Evolutionary conservation across 2,797 vertebrate genomes (phyloP).

Genomic region (Mallotus villosus): DNA sequence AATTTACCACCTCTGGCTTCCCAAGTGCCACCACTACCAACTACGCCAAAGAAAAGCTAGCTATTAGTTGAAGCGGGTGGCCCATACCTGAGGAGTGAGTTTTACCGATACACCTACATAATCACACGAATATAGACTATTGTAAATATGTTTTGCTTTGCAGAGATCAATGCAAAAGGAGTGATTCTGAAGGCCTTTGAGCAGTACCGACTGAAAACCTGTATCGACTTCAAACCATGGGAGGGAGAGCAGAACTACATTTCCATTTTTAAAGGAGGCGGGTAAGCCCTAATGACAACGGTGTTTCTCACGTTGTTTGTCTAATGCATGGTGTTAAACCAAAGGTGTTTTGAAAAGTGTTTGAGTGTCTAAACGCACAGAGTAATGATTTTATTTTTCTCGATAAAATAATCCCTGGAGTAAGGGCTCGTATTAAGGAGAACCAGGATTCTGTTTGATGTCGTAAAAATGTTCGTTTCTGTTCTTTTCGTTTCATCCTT

Average conservation of each 20-base stretch:
- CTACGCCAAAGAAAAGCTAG: too few relatives aligned
- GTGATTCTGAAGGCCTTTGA: constrained; percentile 93
- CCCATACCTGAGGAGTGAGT: too few relatives aligned
- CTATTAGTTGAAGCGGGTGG: too few relatives aligned
- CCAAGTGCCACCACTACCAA: too few relatives aligned
- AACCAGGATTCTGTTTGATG: constrained; percentile 15
- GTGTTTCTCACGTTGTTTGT: not conserved
- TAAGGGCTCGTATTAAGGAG: not conserved
- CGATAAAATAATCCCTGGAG: not conserved
- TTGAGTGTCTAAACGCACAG: not conserved
- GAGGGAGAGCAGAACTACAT: constrained; percentile 89
- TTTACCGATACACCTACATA: too few relatives aligned
- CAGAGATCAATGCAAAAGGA: constrained; percentile 93
- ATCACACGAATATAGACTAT: not conserved
- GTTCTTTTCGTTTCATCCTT: constrained; percentile 8
- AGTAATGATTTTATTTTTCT: not conserved
- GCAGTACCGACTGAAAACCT: constrained; percentile 91
- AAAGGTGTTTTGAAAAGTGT: not conserved
- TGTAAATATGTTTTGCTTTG: not conserved
- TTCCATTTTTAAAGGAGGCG: constrained; percentile 86
- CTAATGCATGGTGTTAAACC: not conserved
- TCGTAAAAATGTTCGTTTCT: not conserved
- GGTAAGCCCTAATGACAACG: constrained; percentile 70
- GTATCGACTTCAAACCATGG: constrained; percentile 94
- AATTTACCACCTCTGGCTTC: too few relatives aligned